Conservation (phyloP, 2,888 invertebrate species). For the Ichneumoninae sp. region DNA sequence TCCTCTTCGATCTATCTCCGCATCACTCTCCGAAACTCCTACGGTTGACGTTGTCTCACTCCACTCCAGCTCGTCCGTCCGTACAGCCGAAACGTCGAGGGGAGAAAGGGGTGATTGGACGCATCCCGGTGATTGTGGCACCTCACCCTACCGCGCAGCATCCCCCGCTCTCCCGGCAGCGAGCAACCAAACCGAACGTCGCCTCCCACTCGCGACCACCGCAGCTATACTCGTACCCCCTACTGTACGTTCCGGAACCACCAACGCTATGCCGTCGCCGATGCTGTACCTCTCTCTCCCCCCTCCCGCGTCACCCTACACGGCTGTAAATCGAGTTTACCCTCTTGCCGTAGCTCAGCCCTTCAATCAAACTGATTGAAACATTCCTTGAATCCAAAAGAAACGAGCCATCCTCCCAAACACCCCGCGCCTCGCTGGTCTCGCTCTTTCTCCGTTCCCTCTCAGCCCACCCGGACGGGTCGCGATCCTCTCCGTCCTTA, state of each 20-base stretch:
- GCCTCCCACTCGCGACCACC: conserved; percentile 67
- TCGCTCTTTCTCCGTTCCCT: conserved; percentile 64
- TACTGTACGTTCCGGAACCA: conserved; percentile 56
- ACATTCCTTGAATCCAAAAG: conserved; percentile 85
- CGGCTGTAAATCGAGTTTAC: conserved; percentile 84
- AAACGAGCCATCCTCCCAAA: conserved; percentile 80
- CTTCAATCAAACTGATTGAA: conserved; percentile 85
- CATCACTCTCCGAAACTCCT: conserved; percentile 65
- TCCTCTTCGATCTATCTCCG: conserved; percentile 60
- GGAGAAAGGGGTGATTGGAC: conserved; percentile 82
- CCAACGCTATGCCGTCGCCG: conserved; percentile 34
- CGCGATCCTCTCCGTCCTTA: conserved; percentile 51
- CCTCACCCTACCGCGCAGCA: conserved; percentile 72
- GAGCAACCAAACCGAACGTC: conserved; percentile 69
- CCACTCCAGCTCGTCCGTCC: conserved; percentile 49
- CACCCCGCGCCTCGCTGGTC: conserved; percentile 50
- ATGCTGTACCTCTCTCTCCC: conserved; percentile 34
- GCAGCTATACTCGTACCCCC: conserved; percentile 60
- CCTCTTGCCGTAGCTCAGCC: conserved; percentile 84
- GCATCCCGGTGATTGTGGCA: conserved; percentile 84
- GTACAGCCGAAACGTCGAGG: conserved; percentile 75
- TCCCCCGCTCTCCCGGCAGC: conserved; percentile 54
- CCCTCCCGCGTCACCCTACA: conserved; percentile 73
- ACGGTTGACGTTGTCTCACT: conserved; percentile 50
- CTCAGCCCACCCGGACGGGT: conserved; percentile 35